Evolutionary conservation across 2,888 invertebrate genomes (phyloP).

Genomic region (Pollenia amentaria): DNA sequence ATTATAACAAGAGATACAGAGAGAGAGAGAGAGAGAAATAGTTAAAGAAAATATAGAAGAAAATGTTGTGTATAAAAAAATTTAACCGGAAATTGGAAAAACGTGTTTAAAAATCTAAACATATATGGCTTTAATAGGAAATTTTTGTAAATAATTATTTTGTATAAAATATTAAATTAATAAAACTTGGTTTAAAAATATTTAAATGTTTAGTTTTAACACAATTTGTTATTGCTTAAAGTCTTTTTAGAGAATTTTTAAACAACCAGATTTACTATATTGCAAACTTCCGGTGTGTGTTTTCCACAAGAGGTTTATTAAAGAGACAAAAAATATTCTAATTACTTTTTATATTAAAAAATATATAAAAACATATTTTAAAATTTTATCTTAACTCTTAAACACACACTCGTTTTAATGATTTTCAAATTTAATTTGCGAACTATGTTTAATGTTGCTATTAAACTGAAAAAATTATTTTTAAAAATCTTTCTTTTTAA

Average conservation of each 20-base stretch:
- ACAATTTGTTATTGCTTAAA: too few species aligned
- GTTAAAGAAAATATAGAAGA: background rate
- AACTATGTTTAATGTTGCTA: background rate
- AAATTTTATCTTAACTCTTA: background rate
- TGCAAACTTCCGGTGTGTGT: background rate
- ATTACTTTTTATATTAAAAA: background rate
- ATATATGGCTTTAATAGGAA: too few species aligned
- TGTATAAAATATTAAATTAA: too few species aligned
- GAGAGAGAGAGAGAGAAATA: background rate
- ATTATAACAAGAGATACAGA: background rate
- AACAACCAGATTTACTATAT: background rate
- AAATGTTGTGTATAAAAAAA: too few species aligned
- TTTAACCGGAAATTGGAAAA: too few species aligned
- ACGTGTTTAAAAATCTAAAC: too few species aligned
- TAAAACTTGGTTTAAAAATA: too few species aligned
- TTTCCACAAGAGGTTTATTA: too few species aligned
- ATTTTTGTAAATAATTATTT: too few species aligned
- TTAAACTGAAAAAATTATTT: constrained; percentile 3
- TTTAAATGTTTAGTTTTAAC: too few species aligned
- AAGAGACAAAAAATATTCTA: too few species aligned
- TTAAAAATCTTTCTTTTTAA: constrained; percentile 26
- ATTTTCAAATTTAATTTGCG: background rate
- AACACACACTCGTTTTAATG: background rate
- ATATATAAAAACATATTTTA: background rate
- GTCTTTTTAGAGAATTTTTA: too few species aligned